These are phyloP conservation scores for Halcyon smyrnensis DNA, from an alignment of 2,797 vertebrate species.

Conservation along the genomic window DNA sequence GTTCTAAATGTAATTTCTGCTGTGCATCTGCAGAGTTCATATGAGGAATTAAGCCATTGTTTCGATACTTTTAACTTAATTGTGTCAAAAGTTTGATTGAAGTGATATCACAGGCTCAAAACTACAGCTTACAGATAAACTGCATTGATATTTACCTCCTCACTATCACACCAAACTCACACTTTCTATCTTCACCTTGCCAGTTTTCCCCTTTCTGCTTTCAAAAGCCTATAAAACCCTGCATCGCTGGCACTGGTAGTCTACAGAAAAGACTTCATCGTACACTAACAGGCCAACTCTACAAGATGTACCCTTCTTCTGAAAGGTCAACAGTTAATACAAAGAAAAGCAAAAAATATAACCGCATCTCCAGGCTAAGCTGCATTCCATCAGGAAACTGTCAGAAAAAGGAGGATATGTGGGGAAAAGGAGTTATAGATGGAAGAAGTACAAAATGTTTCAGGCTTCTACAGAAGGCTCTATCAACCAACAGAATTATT, in stretches of 20 bases:
- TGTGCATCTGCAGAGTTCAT: background rate
- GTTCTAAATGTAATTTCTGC: background rate
- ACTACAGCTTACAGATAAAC: background rate
- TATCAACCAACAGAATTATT: background rate
- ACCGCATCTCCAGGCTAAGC: background rate
- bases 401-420: background rate
- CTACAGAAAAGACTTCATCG: background rate
- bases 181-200: background rate
- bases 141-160: background rate
- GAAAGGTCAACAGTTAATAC: background rate
- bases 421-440: background rate
- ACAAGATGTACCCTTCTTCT: background rate
- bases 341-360: background rate
- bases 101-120: background rate
- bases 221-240: background rate
- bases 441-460: background rate
- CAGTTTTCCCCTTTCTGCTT: background rate
- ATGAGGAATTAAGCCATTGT: background rate
- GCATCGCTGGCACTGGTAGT: background rate
- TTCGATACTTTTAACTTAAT: background rate
- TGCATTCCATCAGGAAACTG: background rate
- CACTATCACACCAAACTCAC: background rate
- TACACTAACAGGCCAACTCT: background rate
- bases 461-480: background rate
- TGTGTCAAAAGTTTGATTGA: background rate